Percentiles rank a stretch among this genome's conserved stretches.
These are phyloP conservation scores for Taeniopygia guttata DNA, from an alignment of 2,797 vertebrate genomes.

Conservation along the genomic window DNA sequence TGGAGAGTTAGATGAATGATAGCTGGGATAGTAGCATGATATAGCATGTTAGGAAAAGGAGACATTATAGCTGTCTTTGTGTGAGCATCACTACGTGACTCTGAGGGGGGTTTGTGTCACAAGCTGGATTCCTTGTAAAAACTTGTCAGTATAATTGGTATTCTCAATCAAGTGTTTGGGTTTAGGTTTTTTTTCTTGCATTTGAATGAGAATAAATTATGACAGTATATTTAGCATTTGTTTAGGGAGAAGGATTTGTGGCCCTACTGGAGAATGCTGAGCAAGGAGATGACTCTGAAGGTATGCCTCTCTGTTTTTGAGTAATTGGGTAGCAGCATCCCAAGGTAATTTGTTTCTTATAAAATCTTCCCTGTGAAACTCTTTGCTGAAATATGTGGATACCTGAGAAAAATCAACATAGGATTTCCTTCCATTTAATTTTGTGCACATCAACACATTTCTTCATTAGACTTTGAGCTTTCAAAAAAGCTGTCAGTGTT, in stretches of 20 bases:
- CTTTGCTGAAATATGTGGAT: constrained; percentile 10
- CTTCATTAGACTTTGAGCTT: constrained; percentile 36
- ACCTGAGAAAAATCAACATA: constrained; percentile 19
- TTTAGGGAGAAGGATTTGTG: background rate
- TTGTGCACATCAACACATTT: constrained; percentile 30
- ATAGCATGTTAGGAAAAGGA: background rate
- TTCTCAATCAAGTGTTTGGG: background rate
- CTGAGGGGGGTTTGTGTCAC: background rate
- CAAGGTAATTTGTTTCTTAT: constrained; percentile 6
- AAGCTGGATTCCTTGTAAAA: background rate
- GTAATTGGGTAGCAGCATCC: constrained; percentile 25
- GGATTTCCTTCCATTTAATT: constrained; percentile 38
- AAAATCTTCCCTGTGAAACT: background rate
- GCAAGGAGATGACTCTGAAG: background rate
- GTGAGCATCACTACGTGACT: background rate
- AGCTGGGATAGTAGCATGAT: background rate
- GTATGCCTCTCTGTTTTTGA: background rate
- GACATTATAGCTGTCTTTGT: background rate
- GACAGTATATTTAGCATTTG: background rate
- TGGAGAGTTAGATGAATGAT: background rate
- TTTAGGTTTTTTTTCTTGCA: background rate
- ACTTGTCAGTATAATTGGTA: background rate
- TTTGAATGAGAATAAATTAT: background rate
- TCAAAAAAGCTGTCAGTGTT: background rate
- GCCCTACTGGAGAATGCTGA: background rate